phyloP scores from a whole-genome alignment of 2,888 invertebrate species.

The Amphipyra tragopoginis region DNA sequence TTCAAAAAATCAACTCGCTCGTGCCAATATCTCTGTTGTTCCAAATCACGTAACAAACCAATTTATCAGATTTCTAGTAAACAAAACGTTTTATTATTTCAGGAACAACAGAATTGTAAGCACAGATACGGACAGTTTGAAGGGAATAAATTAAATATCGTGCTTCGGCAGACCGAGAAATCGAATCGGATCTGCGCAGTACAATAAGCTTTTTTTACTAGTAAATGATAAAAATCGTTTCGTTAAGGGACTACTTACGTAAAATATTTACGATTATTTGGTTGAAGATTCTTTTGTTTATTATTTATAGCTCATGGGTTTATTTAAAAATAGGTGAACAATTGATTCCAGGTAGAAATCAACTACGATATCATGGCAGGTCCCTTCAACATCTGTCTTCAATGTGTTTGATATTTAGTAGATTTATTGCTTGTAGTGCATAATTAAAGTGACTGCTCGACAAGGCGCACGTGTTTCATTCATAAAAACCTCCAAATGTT shows the following conservation, averaged over 20 bases:
- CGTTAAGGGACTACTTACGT: not conserved
- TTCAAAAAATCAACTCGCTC: not conserved
- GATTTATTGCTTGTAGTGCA: no score
- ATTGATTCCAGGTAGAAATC: not conserved
- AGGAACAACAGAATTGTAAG: conserved; percentile 40
- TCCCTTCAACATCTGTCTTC: no score
- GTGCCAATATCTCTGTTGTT: conserved; percentile 9
- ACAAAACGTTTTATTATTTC: conserved; percentile 41
- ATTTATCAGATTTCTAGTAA: conserved; percentile 39
- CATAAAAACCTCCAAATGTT: no score
- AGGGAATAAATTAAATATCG: conserved; percentile 62
- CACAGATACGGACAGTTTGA: conserved; percentile 51
- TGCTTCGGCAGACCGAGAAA: conserved; percentile 64
- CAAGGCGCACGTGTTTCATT: no score
- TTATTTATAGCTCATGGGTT: not conserved
- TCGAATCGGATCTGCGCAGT: conserved; percentile 52
- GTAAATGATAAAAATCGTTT: conserved; percentile 49
- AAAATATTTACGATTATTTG: conserved; percentile 1
- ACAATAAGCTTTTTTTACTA: conserved; percentile 50
- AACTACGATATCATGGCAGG: no score
- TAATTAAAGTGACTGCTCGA: no score
- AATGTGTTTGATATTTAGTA: no score
- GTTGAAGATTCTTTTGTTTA: not conserved
- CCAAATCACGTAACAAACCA: conserved; percentile 36
- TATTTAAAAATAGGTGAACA: not conserved